Conservation (phyloP, 2,113 vertebrate genomes). For the Anhinga rufa region DNA sequence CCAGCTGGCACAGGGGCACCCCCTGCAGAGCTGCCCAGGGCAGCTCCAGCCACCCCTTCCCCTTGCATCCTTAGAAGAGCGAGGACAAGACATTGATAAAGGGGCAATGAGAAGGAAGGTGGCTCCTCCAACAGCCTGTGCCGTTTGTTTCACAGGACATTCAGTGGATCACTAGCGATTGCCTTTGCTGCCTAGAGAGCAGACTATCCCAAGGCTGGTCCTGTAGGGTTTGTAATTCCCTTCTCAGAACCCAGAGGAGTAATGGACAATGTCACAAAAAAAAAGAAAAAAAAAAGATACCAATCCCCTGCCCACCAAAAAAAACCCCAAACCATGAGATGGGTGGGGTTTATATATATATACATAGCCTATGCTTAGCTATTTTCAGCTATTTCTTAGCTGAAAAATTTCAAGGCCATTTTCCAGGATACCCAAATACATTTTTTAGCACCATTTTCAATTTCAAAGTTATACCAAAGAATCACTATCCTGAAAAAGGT, state of each 20-base stretch:
- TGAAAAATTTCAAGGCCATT: background rate
- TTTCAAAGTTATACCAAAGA: background rate
- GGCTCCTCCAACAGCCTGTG: background rate
- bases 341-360: background rate
- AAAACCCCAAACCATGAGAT: background rate
- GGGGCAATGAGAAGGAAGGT: background rate
- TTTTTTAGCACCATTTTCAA: background rate
- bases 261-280: background rate
- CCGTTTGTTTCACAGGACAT: background rate
- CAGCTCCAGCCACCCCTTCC: background rate
- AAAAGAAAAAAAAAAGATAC: no score
- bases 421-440: background rate
- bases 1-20: background rate
- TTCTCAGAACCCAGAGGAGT: background rate
- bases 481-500: background rate
- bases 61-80: background rate
- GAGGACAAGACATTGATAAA: background rate
- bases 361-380: no score
- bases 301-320: accelerated
- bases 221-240: background rate
- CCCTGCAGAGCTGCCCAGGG: background rate
- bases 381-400: background rate
- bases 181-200: background rate
- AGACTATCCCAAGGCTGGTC: background rate
- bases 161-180: background rate